Evolutionary conservation across 2,888 invertebrate species (phyloP).

Genomic region (Pammene fasciana): DNA sequence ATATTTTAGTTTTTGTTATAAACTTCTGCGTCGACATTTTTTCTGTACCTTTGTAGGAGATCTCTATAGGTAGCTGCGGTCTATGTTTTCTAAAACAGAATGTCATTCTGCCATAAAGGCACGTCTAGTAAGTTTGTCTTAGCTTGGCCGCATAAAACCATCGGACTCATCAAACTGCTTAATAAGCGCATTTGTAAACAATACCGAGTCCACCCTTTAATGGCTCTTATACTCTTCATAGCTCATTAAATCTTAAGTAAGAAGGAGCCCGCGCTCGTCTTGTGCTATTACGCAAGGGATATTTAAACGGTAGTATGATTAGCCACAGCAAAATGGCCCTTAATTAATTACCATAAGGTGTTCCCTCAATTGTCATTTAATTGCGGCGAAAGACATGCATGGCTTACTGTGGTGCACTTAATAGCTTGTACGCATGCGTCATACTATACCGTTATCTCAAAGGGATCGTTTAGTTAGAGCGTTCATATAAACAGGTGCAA

Average conservation of each 20-base stretch:
- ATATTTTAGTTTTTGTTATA: no score
- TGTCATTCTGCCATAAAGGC: no score
- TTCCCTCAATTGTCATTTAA: neutral
- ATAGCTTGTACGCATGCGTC: constrained; percentile 19
- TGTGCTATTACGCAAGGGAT: constrained; percentile 22
- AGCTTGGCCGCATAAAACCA: neutral
- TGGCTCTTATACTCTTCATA: constrained; percentile 20
- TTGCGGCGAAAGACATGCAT: constrained; percentile 12
- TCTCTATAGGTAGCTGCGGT: no score
- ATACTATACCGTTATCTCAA: constrained; percentile 25
- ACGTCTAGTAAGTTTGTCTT: no score
- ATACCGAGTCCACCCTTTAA: neutral
- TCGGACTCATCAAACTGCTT: neutral
- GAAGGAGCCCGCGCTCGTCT: constrained; percentile 15
- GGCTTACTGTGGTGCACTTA: constrained; percentile 13
- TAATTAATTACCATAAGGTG: constrained; percentile 21
- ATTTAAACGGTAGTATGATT: constrained; percentile 20
- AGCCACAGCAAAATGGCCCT: constrained; percentile 16
- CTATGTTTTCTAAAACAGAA: no score
- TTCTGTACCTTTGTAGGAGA: no score
- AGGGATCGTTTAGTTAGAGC: constrained; percentile 11
- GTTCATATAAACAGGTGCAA: constrained; percentile 16
- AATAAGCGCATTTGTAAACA: neutral
- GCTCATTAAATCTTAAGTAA: constrained; percentile 30
- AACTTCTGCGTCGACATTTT: no score